A percentile compares a stretch with the other conserved stretches of the same genome.
phyloP scores from a whole-genome alignment of 1,140 invertebrate genomes.

The Drosophila bocki region DNA sequence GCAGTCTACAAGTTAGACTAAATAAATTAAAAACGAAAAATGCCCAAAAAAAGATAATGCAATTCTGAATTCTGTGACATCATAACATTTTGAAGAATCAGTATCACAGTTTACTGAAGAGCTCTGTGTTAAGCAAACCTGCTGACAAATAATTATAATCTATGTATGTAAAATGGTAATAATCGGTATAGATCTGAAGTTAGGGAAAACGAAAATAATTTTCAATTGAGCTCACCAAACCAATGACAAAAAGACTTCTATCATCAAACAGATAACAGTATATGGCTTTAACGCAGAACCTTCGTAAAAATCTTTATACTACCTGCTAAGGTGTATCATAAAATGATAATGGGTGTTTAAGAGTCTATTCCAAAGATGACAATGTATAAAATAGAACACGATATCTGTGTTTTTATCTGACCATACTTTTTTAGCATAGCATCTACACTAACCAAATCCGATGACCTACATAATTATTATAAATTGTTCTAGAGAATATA shows the following conservation, averaged over 20 bases:
- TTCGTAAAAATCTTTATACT: constrained; percentile 1
- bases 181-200: too few species aligned
- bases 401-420: background rate
- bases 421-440: background rate
- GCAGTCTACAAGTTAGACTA: too few species aligned
- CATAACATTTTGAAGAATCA: too few species aligned
- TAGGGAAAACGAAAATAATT: background rate
- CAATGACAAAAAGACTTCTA: background rate
- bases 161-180: too few species aligned
- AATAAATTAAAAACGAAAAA: too few species aligned
- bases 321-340: background rate
- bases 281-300: background rate
- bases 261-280: background rate
- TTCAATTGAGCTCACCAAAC: background rate
- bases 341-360: constrained; percentile 13
- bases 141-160: too few species aligned
- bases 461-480: background rate
- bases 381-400: background rate
- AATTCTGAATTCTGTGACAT: too few species aligned
- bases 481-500: background rate
- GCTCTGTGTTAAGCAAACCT: too few species aligned
- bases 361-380: constrained; percentile 8
- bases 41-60: too few species aligned
- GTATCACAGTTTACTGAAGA: too few species aligned
- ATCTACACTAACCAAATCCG: background rate